Evolutionary conservation across 92 coral and sea anemone species (phyloP), one percentile per base, ranked within the genome.

Genomic region (Chrysogorgia sp.): DNA sequence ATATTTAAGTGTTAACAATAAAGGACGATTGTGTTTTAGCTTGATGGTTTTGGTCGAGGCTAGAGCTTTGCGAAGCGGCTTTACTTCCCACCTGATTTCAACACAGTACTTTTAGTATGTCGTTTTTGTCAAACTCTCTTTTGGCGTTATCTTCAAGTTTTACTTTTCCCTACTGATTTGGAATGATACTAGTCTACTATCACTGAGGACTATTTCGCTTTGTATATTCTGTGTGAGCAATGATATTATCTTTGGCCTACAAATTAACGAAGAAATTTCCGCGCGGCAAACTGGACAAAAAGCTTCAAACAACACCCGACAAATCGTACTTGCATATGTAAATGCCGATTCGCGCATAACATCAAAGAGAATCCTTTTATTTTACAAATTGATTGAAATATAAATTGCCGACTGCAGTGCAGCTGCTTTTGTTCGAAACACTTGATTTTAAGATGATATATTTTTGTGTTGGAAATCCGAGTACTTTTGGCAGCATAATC

Each of bases 341-440:
- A 53, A 72, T 72, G 29, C 65, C 17, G 49, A 9, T 72, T 72
- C 8, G 59, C 79, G 79, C 76, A 69, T 26, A 30, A 72, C 79
- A 1, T 72, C 79, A 72, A 72, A 72, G 79, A 34, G 65, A 72
- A 72, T 72, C 65, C 63, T 72, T 72, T 72, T 56, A 72, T 72
- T 72, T 72, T 34, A 72, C 30, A 34, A 69, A 72, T 72, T 72
- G 55, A 56, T 57, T 57, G 52, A 56, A 40, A 34, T 45, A 47
- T 69, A 69, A 45, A 30, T 25, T 40, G 32, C 65, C 79, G 58
- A 72, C 64, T 50, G 66, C 55, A 3, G 15, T 20, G 65, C 79
- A 53, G 79, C 65, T 72, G 50, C 64, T 72, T 72, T 20, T 56
- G 79, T 32, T 72, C n/a, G 29, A 58, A 53, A 55, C 79, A 34